Percentiles rank a stretch among this genome's conserved stretches.
Conservation (phyloP, 1,140 invertebrate species). For the Dermatophagoides farinae region DNA sequence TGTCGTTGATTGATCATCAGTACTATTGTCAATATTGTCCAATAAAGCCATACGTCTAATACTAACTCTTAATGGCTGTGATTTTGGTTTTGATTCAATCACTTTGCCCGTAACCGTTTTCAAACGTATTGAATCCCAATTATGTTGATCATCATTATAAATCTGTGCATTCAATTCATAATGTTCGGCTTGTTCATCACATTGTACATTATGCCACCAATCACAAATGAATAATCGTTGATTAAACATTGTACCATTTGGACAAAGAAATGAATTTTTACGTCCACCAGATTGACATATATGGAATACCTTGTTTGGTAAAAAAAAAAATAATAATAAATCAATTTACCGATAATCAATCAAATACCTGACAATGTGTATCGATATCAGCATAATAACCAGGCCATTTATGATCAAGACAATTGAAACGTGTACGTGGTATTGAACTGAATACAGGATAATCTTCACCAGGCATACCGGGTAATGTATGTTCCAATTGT, state of each 20-base stretch:
- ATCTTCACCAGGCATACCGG: slow-evolving; percentile 27
- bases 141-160: slow-evolving; percentile 16
- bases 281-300: slow-evolving; percentile 25
- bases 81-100: neutral
- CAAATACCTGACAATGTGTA: slow-evolving; percentile 29
- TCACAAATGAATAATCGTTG: slow-evolving; percentile 28
- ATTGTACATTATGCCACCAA: slow-evolving; percentile 78
- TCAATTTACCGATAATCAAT: neutral
- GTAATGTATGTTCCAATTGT: slow-evolving; percentile 20
- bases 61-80: neutral
- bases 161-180: slow-evolving; percentile 30
- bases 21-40: too few relatives aligned
- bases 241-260: slow-evolving; percentile 29
- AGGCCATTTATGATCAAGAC: slow-evolving; percentile 26
- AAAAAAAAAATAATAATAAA: neutral
- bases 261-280: slow-evolving; percentile 26
- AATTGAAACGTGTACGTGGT: slow-evolving; percentile 28
- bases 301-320: slow-evolving; percentile 24
- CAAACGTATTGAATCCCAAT: slow-evolving; percentile 5
- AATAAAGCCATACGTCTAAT: too few relatives aligned
- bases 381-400: slow-evolving; percentile 31
- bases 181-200: slow-evolving; percentile 34
- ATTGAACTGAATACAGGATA: slow-evolving; percentile 27
- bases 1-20: too few relatives aligned
- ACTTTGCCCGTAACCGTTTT: neutral